Percentiles rank a stretch among this genome's conserved stretches.
phyloP scores from a whole-genome alignment of 2,888 invertebrate species.

The Ctena decussata region DNA sequence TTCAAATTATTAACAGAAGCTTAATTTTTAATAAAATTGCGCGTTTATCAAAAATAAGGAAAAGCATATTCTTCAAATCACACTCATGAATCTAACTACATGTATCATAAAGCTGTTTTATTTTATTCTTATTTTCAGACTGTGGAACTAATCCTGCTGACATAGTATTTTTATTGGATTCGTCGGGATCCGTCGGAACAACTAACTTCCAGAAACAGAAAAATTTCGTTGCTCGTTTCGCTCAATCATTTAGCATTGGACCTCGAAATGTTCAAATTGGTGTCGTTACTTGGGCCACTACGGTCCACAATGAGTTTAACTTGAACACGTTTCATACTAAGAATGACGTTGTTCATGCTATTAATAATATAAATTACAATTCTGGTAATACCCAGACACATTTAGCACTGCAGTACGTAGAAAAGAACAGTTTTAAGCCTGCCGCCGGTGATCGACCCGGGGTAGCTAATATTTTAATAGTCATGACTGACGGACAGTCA shows the following conservation, averaged over 20 bases:
- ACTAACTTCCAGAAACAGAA: constrained; percentile 72
- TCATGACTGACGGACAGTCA: constrained; percentile 78
- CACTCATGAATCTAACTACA: too few species aligned
- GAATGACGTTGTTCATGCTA: constrained; percentile 68
- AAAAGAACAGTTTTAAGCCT: constrained; percentile 70
- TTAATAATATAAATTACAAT: constrained; percentile 73
- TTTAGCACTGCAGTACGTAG: constrained; percentile 75
- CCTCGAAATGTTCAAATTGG: constrained; percentile 77
- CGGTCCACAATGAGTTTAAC: constrained; percentile 74
- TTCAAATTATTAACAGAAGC: too few species aligned
- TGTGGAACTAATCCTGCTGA: constrained; percentile 77
- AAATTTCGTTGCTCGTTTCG: not conserved
- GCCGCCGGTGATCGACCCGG: constrained; percentile 56
- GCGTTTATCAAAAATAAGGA: too few species aligned
- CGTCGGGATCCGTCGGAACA: constrained; percentile 73
- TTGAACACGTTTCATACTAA: constrained; percentile 70
- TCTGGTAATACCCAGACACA: constrained; percentile 79
- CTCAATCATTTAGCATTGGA: constrained; percentile 64
- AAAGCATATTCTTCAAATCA: too few species aligned
- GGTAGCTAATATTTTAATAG: constrained; percentile 77
- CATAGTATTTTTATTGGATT: constrained; percentile 77
- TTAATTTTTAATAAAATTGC: too few species aligned
- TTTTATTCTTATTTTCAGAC: constrained; percentile 57
- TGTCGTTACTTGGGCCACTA: constrained; percentile 71
- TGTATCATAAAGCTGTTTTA: too few species aligned